These are phyloP conservation scores for Listronotus oregonensis DNA, from an alignment of 1,140 invertebrate species.

Conservation along the genomic window DNA sequence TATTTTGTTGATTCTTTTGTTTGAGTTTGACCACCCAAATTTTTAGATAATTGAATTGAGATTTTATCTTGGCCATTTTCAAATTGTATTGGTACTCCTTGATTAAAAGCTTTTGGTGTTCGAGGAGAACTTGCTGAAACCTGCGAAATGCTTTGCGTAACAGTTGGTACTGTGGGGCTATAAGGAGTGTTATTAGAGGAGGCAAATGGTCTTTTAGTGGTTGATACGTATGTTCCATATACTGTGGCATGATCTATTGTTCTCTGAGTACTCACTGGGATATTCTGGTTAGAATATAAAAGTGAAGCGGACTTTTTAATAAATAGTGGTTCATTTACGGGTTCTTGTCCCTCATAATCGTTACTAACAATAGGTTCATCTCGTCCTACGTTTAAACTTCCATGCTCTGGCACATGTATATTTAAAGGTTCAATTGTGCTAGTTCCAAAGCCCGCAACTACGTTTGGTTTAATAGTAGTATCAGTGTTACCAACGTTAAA, in stretches of 20 bases:
- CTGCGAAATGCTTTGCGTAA: slow-evolving; percentile 10
- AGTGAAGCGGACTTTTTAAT: slow-evolving; percentile 29
- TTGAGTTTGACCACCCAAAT: slow-evolving; percentile 18
- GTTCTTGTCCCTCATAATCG: not conserved
- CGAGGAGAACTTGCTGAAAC: not conserved
- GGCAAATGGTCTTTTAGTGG: not conserved
- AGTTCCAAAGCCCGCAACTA: slow-evolving; percentile 7
- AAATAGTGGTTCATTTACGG: slow-evolving; percentile 34
- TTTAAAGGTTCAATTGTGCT: slow-evolving; percentile 11
- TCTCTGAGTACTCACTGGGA: slow-evolving; percentile 20
- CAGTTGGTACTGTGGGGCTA: slow-evolving; percentile 32
- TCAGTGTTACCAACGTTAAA: slow-evolving; percentile 38
- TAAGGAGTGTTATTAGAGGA: slow-evolving; percentile 8
- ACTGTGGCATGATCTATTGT: slow-evolving; percentile 37
- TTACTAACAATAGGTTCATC: not conserved
- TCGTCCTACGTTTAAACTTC: slow-evolving; percentile 21
- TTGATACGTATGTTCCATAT: slow-evolving; percentile 38
- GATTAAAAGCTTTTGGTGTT: slow-evolving; percentile 4
- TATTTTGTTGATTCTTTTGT: not conserved
- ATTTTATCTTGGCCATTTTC: slow-evolving; percentile 33
- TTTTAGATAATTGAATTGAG: slow-evolving; percentile 36
- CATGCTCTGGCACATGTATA: slow-evolving; percentile 20
- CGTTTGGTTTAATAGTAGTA: slow-evolving; percentile 22
- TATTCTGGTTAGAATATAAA: slow-evolving; percentile 5
- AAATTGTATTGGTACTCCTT: slow-evolving; percentile 34